Percentiles rank a stretch among this genome's conserved stretches.
phyloP scores from a whole-genome alignment of 2,888 invertebrate genomes.

The Xanthia togata region DNA sequence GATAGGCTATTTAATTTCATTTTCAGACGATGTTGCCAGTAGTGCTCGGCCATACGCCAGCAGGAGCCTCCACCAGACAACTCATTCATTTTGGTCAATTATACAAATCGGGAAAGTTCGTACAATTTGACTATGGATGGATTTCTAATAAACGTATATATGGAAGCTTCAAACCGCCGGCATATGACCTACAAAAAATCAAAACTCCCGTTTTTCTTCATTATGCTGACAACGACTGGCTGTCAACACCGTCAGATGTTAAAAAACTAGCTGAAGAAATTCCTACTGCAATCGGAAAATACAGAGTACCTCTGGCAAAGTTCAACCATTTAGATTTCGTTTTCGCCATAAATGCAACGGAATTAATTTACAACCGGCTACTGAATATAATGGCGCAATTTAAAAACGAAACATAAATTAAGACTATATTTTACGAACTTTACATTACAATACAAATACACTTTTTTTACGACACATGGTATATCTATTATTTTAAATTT shows the following conservation, averaged over 20 bases:
- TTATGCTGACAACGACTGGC: conserved; percentile 89
- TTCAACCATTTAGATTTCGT: conserved; percentile 91
- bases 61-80: conserved; percentile 87
- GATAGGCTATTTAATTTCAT: not conserved
- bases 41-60: conserved; percentile 87
- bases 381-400: conserved; percentile 85
- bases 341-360: conserved; percentile 90
- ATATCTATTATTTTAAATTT: conserved; percentile 44
- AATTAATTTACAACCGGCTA: conserved; percentile 90
- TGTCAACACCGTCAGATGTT: conserved; percentile 86
- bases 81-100: conserved; percentile 89
- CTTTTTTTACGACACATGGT: conserved; percentile 32
- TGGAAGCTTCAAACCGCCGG: conserved; percentile 87
- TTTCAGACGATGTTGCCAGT: conserved; percentile 88
- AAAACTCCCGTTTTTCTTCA: conserved; percentile 87
- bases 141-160: conserved; percentile 83
- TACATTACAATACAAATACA: conserved; percentile 56
- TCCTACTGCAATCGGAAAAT: conserved; percentile 84
- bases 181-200: conserved; percentile 86
- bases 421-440: conserved; percentile 52
- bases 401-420: conserved; percentile 53
- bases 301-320: conserved; percentile 82
- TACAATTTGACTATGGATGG: conserved; percentile 88
- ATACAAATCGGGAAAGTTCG: conserved; percentile 85
- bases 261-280: conserved; percentile 81